Base-by-base conservation (phyloP, 2,113 vertebrate species). In the Anarhynchus alexandrinus region DNA sequence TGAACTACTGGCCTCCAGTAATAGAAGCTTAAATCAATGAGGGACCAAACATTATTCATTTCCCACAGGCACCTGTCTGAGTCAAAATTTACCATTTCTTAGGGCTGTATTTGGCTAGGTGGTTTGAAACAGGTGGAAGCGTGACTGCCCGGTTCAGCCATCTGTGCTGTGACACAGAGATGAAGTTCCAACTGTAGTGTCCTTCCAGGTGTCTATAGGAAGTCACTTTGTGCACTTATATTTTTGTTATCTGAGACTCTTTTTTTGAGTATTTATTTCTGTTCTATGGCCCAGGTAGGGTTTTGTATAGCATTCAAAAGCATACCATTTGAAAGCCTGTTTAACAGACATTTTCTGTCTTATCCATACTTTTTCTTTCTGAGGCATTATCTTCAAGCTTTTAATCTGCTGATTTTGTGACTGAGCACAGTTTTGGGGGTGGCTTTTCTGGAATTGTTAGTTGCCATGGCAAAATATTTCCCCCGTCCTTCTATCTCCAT, bases 391-490 rank as follows among this genome's bases (percentile, higher is more conserved):
- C 66, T 93, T 79, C 66, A 72, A 74, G 88, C 47, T 90, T 89
- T 87, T 85, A 32, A 65, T 93, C 86, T 73, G 73, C 74, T 84
- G 49, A 49, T 94, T 91, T 89, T 69, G 66, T 91, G 74, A 49
- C 45, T 80, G 58, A 95, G 82, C 73, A 86, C 26, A 65, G 61
- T 87, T 95, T 94, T 95, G 91, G 65, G 76, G 81, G 64, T 85
- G 90, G 4, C 79, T 94, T 87, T 83, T 72, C 62, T 77, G 66
- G 78, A 97, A 71, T 19, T 95, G 84, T 59, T 59, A 69, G 90
- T 96, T 96, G 84, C 92, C 84, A 96, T 94, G 90, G 92, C 78
- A 95, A 93, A 95, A 64, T 88, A 91, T 57, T 94, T 74, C 36
- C 95, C 76, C 82, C 11, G 4, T 79, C 80, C 59, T 49, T 83